Base-by-base conservation (phyloP, 2,113 vertebrate genomes). In the Pampusana beccarii region DNA sequence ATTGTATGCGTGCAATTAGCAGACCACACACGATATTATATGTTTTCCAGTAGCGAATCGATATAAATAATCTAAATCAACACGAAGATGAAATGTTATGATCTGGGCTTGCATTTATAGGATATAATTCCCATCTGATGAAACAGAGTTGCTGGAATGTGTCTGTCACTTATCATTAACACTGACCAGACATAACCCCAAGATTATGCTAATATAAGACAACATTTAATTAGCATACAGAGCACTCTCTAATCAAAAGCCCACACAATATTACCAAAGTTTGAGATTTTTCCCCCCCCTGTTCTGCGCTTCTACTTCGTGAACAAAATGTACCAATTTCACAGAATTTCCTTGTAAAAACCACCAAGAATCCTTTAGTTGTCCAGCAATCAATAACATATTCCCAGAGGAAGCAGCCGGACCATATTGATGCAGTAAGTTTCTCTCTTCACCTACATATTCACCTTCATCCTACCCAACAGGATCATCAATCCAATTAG, bases 201-300 rank as follows among this genome's bases (percentile, higher is more conserved):
- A 90, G 86, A 96, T 93, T 89, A 91, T 82, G 70, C 74, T 96
- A 93, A 90, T 90, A 65, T 10, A 79, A 62, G 33, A 91, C 92
- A 96, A 75, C 83, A 97, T 94, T 91, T 86, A 92, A 93, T 96
- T 92, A 95, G 77, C 84, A 93, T 61, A 75, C 71, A 87, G 77
- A 83, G 46, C 5, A 9, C 54, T 67, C 42, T 58, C 83, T 91
- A 84, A 85, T 88, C 86, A 95, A 91, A 53, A 89, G 50, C 88
- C 73, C 40, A 94, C 80, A 61, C 28, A 67, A 4, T 16, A 84
- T 87, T 46, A 91, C n/a, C 56, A 50, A 91, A 94, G 36, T 85
- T 89, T 15, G 31, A 92, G 38, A 31, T 33, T 8, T 16, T 21
- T 46, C 28, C 14, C 4, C 2, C 3, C 4, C 0, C 3, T 7